Evolutionary conservation across 2,888 invertebrate species (phyloP), one percentile per base, ranked within the genome.

Genomic region (Laspeyria flexula): DNA sequence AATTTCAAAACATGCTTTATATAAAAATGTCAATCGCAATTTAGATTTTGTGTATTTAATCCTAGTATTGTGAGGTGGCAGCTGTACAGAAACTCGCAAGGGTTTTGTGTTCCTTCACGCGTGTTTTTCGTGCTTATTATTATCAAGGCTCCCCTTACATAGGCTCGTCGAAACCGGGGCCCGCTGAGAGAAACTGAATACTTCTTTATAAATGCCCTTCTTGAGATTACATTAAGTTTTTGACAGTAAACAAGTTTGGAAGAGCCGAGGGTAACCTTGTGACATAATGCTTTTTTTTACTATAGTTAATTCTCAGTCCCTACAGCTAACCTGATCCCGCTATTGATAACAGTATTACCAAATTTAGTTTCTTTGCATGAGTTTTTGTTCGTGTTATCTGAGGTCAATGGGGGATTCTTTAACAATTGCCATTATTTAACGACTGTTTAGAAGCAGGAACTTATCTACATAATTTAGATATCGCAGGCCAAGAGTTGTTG

Each of bases 1-100:
- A 64, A 77, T 78, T 82, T 78, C 75, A 79, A 82, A 84, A 81
- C 78, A 77, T 65, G 75, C 77, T 81, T 80, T 73, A 78, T 74
- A 79, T 79, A 75, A 78, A 77, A 76, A 79, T 69, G 65, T 65
- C 76, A 73, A 73, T 79, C 46, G 57, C 81, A 79, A 81, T 85
- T 84, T 75, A 75, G 71, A 83, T 80, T 83, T 72, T 81, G 77
- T 83, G 75, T 79, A 81, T 83, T 41, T 90, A 89, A 90, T 90
- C 89, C 84, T 58, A 72, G 83, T 75, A 86, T 90, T 90, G 88
- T 90, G 76, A 77, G 73, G 65, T 72, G 79, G 90, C 91, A 90
- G 91, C 90, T 91, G 90, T 85, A 84, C 72, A 67, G 65, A 77
- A 77, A 81, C 81, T 67, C 76, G 85, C 79, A 85, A 88, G 90